Base-by-base conservation (phyloP, 2,113 vertebrate genomes). In the Apistogramma diplotaenia region DNA sequence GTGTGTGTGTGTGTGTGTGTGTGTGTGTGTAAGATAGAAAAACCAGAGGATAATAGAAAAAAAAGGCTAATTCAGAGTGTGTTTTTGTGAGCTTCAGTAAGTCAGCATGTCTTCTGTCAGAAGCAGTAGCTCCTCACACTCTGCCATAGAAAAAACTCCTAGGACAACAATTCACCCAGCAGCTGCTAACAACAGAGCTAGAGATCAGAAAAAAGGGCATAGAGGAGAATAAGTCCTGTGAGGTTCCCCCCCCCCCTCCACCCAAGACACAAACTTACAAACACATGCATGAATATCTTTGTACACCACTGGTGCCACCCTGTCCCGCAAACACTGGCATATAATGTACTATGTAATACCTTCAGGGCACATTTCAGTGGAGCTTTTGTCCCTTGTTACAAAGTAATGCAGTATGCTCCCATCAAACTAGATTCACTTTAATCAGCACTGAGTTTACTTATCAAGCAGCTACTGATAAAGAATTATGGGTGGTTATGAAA, bases 71-170 rank as follows among this genome's bases (percentile, higher is more conserved):
- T 21, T 53, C 55, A 67, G 74, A 82, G 56, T 74, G 33, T 6
- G 33, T 51, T 74, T 35, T 37, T 82, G 11, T 54, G 40, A 74
- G 79, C 51, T 43, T 86, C 77, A 79, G 84, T 82, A 31, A 82
- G 83, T 87, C 89, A 88, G 74, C 4, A 3, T 58, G 73, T 62
- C 89, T 88, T 85, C 88, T 90, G 93, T 93, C 92, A 93, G 80
- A 40, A 77, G 79, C 91, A 93, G 83, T 78, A 51, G 76, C 83
- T 67, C 76, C 86, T 83, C 76, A 76, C 75, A 56, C 70, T 70
- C 60, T 82, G 89, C 86, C 76, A 89, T 87, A 90, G 89, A 92
- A 93, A 92, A 92, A 88, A 82, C 86, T 90, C 90, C 90, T 72
- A 76, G 72, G 82, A 84, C 71, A 83, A 88, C 86, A 85, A 83